Evolutionary conservation across 2,113 vertebrate species (phyloP).

Genomic region (Mesembrinibis cayennensis): DNA sequence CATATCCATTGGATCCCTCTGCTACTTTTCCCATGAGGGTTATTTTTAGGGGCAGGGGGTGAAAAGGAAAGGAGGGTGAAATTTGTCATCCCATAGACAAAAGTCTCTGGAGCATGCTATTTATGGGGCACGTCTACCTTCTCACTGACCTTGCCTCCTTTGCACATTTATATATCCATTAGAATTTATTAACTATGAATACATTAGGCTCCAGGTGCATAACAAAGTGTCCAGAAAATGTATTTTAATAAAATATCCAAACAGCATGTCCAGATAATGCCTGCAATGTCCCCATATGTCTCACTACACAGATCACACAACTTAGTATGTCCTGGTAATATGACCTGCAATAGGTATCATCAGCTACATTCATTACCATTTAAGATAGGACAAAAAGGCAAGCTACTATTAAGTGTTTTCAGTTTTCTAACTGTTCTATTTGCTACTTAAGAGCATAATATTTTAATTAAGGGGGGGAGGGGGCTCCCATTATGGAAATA

Average conservation of each 20-base stretch:
- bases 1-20: not conserved
- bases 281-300: constrained; percentile 28
- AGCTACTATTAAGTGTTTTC: not conserved
- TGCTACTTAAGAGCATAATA: constrained; percentile 33
- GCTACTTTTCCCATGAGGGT: not conserved
- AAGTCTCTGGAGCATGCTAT: not conserved
- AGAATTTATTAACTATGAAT: constrained; percentile 63
- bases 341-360: not conserved
- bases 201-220: constrained; percentile 29
- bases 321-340: not conserved
- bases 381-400: not conserved
- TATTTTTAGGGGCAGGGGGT: not conserved
- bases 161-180: constrained; percentile 12
- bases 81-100: not conserved
- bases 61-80: not conserved
- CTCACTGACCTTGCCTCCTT: constrained; percentile 29
- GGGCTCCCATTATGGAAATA: constrained; percentile 10
- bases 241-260: constrained; percentile 44
- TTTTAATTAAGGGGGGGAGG: not conserved
- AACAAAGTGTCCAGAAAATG: not conserved
- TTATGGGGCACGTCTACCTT: constrained; percentile 2
- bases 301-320: constrained; percentile 5
- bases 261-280: constrained; percentile 37
- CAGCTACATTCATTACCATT: not conserved
- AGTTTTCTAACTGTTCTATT: not conserved